phyloP scores from a whole-genome alignment of 2,113 vertebrate genomes.

The Albula glossodonta region DNA sequence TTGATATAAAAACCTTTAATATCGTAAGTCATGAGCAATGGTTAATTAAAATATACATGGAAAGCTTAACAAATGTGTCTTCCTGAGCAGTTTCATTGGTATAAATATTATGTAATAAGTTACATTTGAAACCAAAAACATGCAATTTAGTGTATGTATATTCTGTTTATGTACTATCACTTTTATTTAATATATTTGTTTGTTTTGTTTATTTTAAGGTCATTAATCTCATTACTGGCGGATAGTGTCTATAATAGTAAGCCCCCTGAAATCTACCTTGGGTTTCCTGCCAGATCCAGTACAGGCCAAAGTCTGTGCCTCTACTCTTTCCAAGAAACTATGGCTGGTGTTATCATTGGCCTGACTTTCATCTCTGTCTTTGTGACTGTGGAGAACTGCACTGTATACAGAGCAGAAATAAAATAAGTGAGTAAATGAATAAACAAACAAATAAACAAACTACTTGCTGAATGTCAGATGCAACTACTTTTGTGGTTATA shows the following conservation, averaged over 20 bases:
- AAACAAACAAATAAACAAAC: not conserved
- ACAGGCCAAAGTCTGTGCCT: constrained; percentile 22
- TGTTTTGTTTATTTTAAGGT: constrained; percentile 14
- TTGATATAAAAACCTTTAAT: no score
- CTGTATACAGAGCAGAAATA: not conserved
- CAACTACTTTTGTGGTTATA: not conserved
- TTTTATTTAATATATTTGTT: not conserved
- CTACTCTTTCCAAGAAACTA: constrained; percentile 34
- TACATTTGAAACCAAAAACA: no score
- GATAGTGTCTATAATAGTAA: constrained; percentile 37
- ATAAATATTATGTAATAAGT: no score
- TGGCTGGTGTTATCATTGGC: constrained; percentile 40
- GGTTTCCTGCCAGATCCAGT: constrained; percentile 31
- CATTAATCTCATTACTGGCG: constrained; percentile 41
- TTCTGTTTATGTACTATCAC: not conserved
- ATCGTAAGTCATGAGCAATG: no score
- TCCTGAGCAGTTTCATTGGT: no score
- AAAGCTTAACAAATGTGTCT: no score
- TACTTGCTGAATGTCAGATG: not conserved
- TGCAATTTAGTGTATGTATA: no score
- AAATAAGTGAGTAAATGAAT: not conserved
- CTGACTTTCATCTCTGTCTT: constrained; percentile 24
- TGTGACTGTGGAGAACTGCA: constrained; percentile 23
- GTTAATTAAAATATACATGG: no score
- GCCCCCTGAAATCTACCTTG: constrained; percentile 24